These are phyloP conservation scores for Pinna nobilis DNA, from an alignment of 1,140 invertebrate genomes.

Conservation along the genomic window DNA sequence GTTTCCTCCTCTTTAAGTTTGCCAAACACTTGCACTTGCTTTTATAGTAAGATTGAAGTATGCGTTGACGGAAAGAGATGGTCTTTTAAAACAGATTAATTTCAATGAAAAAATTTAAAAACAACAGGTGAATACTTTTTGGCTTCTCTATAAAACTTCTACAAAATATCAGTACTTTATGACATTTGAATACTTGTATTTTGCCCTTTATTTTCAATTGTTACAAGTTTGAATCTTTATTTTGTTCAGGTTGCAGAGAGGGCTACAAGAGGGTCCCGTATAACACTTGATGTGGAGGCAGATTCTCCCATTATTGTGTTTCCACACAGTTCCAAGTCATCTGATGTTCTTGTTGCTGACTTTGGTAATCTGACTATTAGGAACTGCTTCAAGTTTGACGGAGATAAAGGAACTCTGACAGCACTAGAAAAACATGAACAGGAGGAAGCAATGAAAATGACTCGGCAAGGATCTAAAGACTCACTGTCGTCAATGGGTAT, in stretches of 20 bases:
- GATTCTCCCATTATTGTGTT: slow-evolving; percentile 90
- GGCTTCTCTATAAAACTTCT: no score
- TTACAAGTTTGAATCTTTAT: neutral
- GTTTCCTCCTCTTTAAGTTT: no score
- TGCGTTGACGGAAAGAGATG: no score
- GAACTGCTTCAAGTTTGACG: slow-evolving; percentile 80
- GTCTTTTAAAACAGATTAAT: no score
- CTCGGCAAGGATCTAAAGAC: neutral
- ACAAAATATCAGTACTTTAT: no score
- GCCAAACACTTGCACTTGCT: no score
- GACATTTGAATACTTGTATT: no score
- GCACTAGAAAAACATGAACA: slow-evolving; percentile 5
- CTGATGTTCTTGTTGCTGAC: slow-evolving; percentile 87
- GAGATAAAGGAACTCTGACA: slow-evolving; percentile 59
- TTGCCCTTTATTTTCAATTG: no score
- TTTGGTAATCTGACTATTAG: slow-evolving; percentile 86
- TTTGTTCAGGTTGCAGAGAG: slow-evolving; percentile 65
- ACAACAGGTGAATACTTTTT: neutral
- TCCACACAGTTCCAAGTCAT: slow-evolving; percentile 88
- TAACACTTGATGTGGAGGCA: slow-evolving; percentile 83
- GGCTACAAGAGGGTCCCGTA: slow-evolving; percentile 73
- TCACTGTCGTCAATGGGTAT: slow-evolving; percentile 5
- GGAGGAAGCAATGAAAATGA: neutral
- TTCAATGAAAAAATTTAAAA: no score
- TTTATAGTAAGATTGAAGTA: no score